Evolutionary conservation across 2,888 invertebrate species (phyloP), one percentile per base, ranked within the genome.

Genomic region (Nysson spinosus): DNA sequence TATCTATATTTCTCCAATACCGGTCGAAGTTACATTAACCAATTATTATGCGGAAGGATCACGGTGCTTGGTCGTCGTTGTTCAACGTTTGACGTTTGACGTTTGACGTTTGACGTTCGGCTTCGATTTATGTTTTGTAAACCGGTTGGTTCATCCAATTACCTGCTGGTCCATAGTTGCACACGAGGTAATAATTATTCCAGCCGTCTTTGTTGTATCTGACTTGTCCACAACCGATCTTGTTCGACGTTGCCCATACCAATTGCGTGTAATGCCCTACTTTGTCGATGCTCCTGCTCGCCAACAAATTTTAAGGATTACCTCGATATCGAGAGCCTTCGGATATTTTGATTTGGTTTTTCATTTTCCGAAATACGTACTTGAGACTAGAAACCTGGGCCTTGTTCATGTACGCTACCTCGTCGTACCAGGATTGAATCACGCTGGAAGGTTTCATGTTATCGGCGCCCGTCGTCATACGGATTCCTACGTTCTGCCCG

Each of bases 141-240:
- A 88, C 62, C 3, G 79, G 75, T 12, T 73, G 52, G 4, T 78
- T 80, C 0, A 78, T 49, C n/a, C 72, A 43, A 66, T 88, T 88
- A 11, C 88, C 88, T 7, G 77, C 72, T 9, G 88, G 86, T 17
- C 87, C 88, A 51, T 89, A 89, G 69, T 89, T 88, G 71, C 89
- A 89, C 16, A 87, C 83, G 60, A 88, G 77, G 35, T 84, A 78
- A 47, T 81, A 82, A 1, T 67, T 75, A 52, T 81, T 47, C 49
- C 19, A 58, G 3, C 26, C 22, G 75, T 77, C 52, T 5, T 3
- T 0, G 1, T 49, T 34, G 79, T 86, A 89, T 46, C 80, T 80
- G 1, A 87, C 80, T 58, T 79, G 83, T 16, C 89, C 90, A 65
- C 90, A 90, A 3, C 90, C 90, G 17, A 90, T 72, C 20, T 72